Evolutionary conservation across 2,113 vertebrate genomes (phyloP).

Genomic region (Muntiacus reevesi): DNA sequence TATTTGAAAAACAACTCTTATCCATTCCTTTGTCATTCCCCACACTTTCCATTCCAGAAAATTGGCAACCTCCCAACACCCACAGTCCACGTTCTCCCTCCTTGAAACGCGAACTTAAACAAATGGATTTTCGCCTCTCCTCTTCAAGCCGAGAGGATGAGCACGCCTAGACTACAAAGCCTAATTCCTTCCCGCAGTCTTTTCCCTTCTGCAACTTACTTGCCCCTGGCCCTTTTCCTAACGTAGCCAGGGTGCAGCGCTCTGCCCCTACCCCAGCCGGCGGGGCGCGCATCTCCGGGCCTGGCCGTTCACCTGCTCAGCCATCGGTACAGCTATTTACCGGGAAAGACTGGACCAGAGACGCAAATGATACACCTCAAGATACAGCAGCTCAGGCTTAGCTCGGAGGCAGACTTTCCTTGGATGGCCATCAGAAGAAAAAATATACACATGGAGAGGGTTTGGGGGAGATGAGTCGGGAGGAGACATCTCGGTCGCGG

Average conservation of each 20-base stretch:
- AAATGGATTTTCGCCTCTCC: conserved; percentile 8
- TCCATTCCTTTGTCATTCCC: background rate
- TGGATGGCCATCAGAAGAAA: conserved; percentile 36
- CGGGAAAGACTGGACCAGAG: conserved; percentile 48
- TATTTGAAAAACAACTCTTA: conserved; percentile 25
- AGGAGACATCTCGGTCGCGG: conserved; percentile 32
- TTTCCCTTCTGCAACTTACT: conserved; percentile 17
- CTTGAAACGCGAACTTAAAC: conserved; percentile 7
- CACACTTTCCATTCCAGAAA: conserved; percentile 42
- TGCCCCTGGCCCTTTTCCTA: background rate
- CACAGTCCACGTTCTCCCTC: background rate
- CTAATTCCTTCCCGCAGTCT: conserved; percentile 36
- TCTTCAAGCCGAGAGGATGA: background rate
- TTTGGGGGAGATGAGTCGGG: background rate
- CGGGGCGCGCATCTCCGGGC: background rate
- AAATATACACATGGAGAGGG: conserved; percentile 44
- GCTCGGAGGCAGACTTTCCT: conserved; percentile 36
- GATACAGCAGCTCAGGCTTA: conserved; percentile 41
- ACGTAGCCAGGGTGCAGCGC: background rate
- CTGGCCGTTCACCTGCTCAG: conserved; percentile 27
- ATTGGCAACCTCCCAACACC: background rate
- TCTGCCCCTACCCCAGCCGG: background rate
- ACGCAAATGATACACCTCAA: conserved; percentile 64
- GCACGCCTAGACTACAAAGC: conserved; percentile 24
- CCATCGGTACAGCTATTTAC: conserved; percentile 52